phyloP scores from a whole-genome alignment of 2,113 vertebrate genomes.

The Grallaria varia region DNA sequence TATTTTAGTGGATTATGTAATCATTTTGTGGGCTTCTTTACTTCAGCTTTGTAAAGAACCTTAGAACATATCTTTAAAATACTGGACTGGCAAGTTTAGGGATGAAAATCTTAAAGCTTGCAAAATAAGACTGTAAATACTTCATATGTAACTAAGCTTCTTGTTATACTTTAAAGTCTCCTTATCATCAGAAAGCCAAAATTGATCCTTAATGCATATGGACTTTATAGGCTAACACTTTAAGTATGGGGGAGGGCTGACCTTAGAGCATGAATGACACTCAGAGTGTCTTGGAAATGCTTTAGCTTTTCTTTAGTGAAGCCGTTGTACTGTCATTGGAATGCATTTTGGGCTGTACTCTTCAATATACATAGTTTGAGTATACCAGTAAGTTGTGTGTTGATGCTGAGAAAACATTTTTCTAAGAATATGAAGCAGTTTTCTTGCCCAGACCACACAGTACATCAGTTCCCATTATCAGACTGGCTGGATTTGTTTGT shows the following conservation, averaged over 20 bases:
- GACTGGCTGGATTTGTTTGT: neutral
- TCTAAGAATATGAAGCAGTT: fast-evolving
- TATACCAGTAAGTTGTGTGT: neutral
- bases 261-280: neutral
- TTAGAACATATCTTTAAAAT: neutral
- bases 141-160: neutral
- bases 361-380: neutral
- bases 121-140: neutral
- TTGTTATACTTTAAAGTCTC: neutral
- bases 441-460: neutral
- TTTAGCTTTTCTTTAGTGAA: neutral
- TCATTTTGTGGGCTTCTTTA: neutral
- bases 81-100: neutral
- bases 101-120: neutral
- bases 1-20: neutral
- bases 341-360: neutral
- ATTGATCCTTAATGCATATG: neutral
- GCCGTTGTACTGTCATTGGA: fast-evolving
- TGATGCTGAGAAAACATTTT: neutral
- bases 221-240: neutral
- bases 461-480: neutral
- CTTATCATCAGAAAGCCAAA: neutral
- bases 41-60: neutral
- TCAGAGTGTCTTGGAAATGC: neutral
- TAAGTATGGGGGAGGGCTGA: neutral